Evolutionary conservation across 2,113 vertebrate species (phyloP).

Genomic region (Neodon shergylaensis): DNA sequence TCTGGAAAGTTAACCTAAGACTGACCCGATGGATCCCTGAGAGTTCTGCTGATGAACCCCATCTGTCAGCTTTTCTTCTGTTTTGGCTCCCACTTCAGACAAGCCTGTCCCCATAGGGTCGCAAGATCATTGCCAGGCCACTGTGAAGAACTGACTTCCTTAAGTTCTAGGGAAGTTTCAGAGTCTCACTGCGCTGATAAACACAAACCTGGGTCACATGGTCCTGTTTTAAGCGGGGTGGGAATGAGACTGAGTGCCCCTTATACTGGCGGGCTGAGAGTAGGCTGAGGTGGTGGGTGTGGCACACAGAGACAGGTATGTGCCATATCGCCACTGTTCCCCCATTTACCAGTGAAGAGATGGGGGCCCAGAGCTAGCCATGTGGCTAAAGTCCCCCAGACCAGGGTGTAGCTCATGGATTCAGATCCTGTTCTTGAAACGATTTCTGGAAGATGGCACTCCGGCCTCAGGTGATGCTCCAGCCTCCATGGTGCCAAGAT

Average conservation of each 20-base stretch:
- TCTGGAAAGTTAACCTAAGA: not conserved
- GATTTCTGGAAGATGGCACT: not conserved
- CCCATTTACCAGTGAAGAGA: not conserved
- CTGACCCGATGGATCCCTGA: not conserved
- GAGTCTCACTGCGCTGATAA: not conserved
- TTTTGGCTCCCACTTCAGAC: not conserved
- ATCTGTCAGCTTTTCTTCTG: not conserved
- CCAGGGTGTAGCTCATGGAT: not conserved
- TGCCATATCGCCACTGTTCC: not conserved
- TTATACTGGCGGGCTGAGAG: not conserved
- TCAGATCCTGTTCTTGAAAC: not conserved
- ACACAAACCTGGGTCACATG: not conserved
- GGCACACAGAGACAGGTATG: not conserved
- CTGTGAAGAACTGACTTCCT: not conserved
- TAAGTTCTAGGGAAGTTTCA: not conserved
- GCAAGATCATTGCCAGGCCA: not conserved
- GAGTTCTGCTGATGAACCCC: not conserved
- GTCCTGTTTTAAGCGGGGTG: not conserved
- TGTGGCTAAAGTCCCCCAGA: not conserved
- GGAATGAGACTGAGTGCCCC: not conserved
- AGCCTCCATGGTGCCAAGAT: not conserved
- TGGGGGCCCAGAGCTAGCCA: not conserved
- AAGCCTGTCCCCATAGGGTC: not conserved
- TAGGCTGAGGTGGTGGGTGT: no score
- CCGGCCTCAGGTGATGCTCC: not conserved